Conservation (phyloP, 2,113 vertebrate genomes). For the Cheilinus undulatus region DNA sequence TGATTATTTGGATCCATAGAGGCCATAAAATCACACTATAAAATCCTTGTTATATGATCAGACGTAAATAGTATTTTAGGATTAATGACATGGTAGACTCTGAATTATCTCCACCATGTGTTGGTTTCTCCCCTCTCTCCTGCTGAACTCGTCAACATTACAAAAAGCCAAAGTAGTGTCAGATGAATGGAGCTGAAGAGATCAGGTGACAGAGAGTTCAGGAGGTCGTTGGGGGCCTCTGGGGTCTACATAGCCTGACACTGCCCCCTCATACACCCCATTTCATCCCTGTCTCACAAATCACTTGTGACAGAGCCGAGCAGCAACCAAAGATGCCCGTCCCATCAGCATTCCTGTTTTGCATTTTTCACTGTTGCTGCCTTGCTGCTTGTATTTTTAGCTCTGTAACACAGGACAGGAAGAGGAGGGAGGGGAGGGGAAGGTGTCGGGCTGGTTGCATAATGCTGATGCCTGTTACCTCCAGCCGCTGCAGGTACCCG, state of each 20-base stretch:
- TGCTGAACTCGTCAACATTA: neutral
- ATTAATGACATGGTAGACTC: too few species aligned
- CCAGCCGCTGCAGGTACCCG: conserved; percentile 38
- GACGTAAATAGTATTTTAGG: too few species aligned
- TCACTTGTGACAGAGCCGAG: conserved; percentile 10
- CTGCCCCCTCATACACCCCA: neutral
- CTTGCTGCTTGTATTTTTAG: conserved; percentile 73
- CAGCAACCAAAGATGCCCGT: conserved; percentile 45
- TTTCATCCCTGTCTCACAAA: conserved; percentile 30
- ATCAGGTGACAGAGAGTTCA: conserved; percentile 42
- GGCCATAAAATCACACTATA: too few species aligned
- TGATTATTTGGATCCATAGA: too few species aligned
- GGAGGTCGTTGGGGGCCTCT: conserved; percentile 17
- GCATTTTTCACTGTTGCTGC: conserved; percentile 52
- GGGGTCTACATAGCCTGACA: conserved; percentile 10
- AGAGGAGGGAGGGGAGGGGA: neutral
- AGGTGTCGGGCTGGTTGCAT: conserved; percentile 57
- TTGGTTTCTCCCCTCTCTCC: too few species aligned
- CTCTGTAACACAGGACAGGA: conserved; percentile 22
- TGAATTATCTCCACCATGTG: too few species aligned
- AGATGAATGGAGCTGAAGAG: neutral
- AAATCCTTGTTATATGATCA: too few species aligned
- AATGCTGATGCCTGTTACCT: conserved; percentile 65
- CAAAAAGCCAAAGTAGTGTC: neutral
- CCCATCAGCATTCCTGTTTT: conserved; percentile 53